Conservation (phyloP, 2,113 vertebrate species). For the Balaeniceps rex region DNA sequence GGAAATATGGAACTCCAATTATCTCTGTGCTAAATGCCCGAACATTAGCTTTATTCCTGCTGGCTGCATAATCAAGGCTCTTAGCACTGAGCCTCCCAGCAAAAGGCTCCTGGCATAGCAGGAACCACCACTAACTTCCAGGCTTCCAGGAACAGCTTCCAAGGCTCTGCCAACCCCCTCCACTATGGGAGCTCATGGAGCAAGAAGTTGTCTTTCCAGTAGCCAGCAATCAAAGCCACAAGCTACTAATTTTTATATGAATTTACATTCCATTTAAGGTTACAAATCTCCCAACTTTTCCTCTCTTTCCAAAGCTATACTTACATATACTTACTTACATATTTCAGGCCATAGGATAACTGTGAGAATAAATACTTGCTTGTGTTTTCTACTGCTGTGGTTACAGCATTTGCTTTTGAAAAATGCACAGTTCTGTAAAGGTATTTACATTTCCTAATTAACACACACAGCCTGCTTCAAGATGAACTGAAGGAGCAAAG, state of each 20-base stretch:
- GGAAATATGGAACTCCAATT: not conserved
- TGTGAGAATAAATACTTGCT: not conserved
- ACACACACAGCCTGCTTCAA: not conserved
- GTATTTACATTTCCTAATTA: conserved; percentile 15
- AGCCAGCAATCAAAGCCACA: not conserved
- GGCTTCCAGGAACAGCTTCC: not conserved
- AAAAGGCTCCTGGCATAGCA: not conserved
- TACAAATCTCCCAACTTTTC: not conserved
- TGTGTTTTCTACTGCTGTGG: not conserved
- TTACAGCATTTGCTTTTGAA: not conserved
- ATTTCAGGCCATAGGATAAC: not conserved
- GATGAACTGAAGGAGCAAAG: not conserved
- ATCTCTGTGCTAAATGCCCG: not conserved
- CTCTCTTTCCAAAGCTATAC: not conserved
- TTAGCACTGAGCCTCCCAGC: not conserved
- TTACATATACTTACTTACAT: not conserved
- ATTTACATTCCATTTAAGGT: not conserved
- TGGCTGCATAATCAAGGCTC: not conserved
- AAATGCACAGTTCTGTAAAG: not conserved
- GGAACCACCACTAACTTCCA: not conserved
- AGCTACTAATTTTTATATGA: not conserved
- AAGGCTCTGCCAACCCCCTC: not conserved
- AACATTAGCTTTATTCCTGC: not conserved
- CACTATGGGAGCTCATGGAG: not conserved
- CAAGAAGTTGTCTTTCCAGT: not conserved